Evolutionary conservation across 2,888 invertebrate species (phyloP), one percentile per base, ranked within the genome.

Genomic region (Zele albiditarsus): DNA sequence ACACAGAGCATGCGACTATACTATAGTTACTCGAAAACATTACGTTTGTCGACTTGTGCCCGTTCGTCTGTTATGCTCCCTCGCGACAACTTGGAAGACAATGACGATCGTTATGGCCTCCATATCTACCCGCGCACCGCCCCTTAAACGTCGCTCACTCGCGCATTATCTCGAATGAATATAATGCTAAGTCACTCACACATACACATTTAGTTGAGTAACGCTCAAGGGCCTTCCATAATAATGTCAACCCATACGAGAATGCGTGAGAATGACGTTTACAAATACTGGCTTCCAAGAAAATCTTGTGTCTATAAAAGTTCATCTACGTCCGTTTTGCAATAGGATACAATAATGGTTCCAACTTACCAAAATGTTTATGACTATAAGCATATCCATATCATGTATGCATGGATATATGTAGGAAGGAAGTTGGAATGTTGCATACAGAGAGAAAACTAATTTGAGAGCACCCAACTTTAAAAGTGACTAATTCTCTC

Each of bases 61-160:
- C 62, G 25, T 63, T 71, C 63, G 65, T 71, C 71, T 31, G 71
- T 71, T 71, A 53, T 71, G 53, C 53, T 71, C 62, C 71, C 62
- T 71, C 62, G 62, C 62, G 71, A 71, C 71, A 71, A 75, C 57
- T 69, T 65, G 72, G 31, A 38, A 71, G 71, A 75, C 74, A 75
- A 75, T 73, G 70, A 66, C 69, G 73, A 77, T 79, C 74, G 75
- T 79, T 77, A 73, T 73, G 73, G 49, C 66, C 28, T 31, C 33
- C 63, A 33, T 53, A 27, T 27, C 5, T 33, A 16, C 65, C 46
- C 42, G 57, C 31, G 14, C 31, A 27, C 28, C 63, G 38, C 23
- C 38, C 38, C 27, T 60, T 31, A 20, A 57, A 31, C 27, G 58
- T 60, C 42, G 14, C 33, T 69, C 28, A 16, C 69, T 31, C 63